Evolutionary conservation across 2,113 vertebrate species (phyloP), one percentile per base, ranked within the genome.

Genomic region (Phylloscopus trochilus): DNA sequence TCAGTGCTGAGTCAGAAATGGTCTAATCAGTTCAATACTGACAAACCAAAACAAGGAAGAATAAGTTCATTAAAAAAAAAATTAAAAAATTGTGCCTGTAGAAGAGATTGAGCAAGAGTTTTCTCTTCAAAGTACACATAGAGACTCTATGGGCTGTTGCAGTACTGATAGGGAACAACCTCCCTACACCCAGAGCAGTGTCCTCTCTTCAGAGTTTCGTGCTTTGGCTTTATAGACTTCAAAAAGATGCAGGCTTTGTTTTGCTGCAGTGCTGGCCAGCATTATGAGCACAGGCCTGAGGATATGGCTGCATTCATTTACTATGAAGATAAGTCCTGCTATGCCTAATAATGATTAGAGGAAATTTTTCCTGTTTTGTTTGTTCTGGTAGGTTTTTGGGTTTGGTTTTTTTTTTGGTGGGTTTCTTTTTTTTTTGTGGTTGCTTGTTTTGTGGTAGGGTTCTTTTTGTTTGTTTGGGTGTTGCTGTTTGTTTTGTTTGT

Each of bases 71-170:
- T 11, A 6, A 41, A 41, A 41, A 14, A 6, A 41, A 41, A 41
- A 14, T 14, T 9, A 16, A 6, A 14, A 16, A 6, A 14, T 7
- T 37, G 11, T 23, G 23, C 28, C 37, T 53, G 10, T 28, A 80
- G 35, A 53, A 41, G 12, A 80, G 2, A 69, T 1, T 49, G 46
- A 70, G 26, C 24, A 80, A 69, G 41, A 83, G 8, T 33, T 69
- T 53, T 21, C 31, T 74, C 55, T 88, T 84, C 46, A 2, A 16
- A 62, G 11, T 46, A 47, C 13, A 15, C 7, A 5, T 11, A 28
- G 13, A 53, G 11, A 41, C 10, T 44, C 24, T 37, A 2, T 0
- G 1, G 30, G 26, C 37, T 74, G 22, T 9, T 55, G 24, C 6
- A 5, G 8, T 11, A 56, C 2, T 43, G 68, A 21, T 4, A 43